These are phyloP conservation scores for Pyrochroa serraticornis DNA, from an alignment of 2,888 invertebrate genomes.

Conservation along the genomic window DNA sequence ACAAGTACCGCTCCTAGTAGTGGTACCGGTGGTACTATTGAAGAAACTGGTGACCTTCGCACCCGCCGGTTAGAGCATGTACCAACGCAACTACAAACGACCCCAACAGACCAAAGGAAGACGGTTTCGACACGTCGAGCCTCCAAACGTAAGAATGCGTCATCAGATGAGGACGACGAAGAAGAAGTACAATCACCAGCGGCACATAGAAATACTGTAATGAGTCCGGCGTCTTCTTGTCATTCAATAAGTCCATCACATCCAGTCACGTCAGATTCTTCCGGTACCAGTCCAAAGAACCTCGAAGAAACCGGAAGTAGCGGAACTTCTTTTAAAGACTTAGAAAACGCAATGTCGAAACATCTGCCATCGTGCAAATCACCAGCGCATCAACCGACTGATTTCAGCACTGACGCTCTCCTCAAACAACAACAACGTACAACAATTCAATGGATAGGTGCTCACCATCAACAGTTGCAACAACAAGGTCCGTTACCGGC, in stretches of 20 bases:
- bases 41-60: conserved; percentile 59
- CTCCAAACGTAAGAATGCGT: conserved; percentile 67
- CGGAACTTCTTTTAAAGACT: conserved; percentile 80
- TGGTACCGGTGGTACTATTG: conserved; percentile 35
- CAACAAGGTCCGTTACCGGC: conserved; percentile 75
- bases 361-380: conserved; percentile 75
- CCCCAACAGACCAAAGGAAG: conserved; percentile 50
- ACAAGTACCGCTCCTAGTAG: conserved; percentile 42
- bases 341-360: conserved; percentile 97
- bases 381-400: conserved; percentile 76
- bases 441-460: conserved; percentile 94
- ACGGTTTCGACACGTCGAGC: conserved; percentile 58
- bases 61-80: conserved; percentile 61
- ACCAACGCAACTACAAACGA: conserved; percentile 59
- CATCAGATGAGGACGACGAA: conserved; percentile 62
- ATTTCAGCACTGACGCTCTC: conserved; percentile 85
- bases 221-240: conserved; percentile 69
- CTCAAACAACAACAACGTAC: conserved; percentile 81
- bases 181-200: conserved; percentile 54
- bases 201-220: conserved; percentile 56
- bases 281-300: conserved; percentile 58
- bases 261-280: conserved; percentile 57
- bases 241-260: conserved; percentile 64
- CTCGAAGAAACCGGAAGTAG: conserved; percentile 54
- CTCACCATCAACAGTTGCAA: conserved; percentile 71